These are phyloP conservation scores for Cryptocheilus praepositus DNA, from an alignment of 2,888 invertebrate species.

Conservation along the genomic window DNA sequence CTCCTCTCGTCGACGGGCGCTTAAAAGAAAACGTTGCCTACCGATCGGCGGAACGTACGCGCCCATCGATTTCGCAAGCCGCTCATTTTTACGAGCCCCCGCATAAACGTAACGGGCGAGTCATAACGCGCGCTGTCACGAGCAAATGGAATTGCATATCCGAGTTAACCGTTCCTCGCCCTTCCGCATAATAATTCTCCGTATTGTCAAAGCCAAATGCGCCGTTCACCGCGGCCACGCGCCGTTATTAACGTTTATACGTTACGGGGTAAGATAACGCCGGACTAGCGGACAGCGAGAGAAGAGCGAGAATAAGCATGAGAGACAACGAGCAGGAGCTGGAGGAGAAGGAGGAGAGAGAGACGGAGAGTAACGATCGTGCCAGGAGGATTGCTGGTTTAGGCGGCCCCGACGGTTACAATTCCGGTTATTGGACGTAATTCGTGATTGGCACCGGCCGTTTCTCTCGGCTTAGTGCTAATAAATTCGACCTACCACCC, in stretches of 20 bases:
- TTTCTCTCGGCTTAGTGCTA: constrained; percentile 68
- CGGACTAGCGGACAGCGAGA: constrained; percentile 2
- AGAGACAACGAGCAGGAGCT: too few species aligned
- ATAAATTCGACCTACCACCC: constrained; percentile 65
- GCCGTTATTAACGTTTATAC: constrained; percentile 65
- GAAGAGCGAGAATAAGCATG: not conserved
- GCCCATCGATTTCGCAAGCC: constrained; percentile 25
- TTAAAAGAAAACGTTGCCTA: not conserved
- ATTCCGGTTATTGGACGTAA: constrained; percentile 69
- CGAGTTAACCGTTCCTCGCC: constrained; percentile 36
- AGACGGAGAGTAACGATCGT: constrained; percentile 43
- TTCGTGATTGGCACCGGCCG: constrained; percentile 70
- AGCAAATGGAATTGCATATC: constrained; percentile 63
- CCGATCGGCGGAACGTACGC: constrained; percentile 42
- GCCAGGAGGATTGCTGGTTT: constrained; percentile 48
- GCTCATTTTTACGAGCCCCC: constrained; percentile 62
- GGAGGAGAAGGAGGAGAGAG: constrained; percentile 1
- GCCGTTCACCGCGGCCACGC: constrained; percentile 35
- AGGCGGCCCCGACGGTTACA: constrained; percentile 53
- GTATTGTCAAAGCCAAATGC: constrained; percentile 60
- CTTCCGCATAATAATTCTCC: constrained; percentile 58
- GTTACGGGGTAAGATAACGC: constrained; percentile 48
- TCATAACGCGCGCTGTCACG: constrained; percentile 64
- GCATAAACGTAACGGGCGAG: constrained; percentile 65
- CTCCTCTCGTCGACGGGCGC: not conserved